Evolutionary conservation across 2,888 invertebrate genomes (phyloP).

Genomic region (Napeogenes sylphis): DNA sequence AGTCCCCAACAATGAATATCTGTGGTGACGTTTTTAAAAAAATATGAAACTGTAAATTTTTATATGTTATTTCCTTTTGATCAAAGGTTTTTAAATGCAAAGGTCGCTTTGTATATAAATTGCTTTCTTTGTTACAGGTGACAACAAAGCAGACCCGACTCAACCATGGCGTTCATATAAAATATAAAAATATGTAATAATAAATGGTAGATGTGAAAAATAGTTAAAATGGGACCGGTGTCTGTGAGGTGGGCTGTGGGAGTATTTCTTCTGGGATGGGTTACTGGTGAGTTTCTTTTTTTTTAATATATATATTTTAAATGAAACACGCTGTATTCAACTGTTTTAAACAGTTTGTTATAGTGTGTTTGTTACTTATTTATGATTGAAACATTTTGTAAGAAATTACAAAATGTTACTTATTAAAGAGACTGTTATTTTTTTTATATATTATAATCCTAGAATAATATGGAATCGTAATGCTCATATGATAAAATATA

Average conservation of each 20-base stretch:
- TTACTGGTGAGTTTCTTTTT: conserved; percentile 50
- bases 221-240: conserved; percentile 53
- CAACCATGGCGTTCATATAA: conserved; percentile 33
- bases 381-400: too few relatives aligned
- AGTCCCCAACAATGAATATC: too few relatives aligned
- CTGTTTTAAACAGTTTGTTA: too few relatives aligned
- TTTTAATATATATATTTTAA: neutral
- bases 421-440: too few relatives aligned
- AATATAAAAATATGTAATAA: conserved; percentile 31
- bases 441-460: too few relatives aligned
- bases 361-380: too few relatives aligned
- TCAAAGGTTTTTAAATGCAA: conserved; percentile 19
- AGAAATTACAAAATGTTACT: too few relatives aligned
- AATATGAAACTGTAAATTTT: conserved; percentile 6
- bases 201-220: conserved; percentile 26
- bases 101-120: conserved; percentile 34
- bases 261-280: conserved; percentile 54
- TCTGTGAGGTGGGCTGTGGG: conserved; percentile 42
- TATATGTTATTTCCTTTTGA: conserved; percentile 1
- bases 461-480: too few relatives aligned
- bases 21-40: neutral
- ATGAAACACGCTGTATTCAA: neutral
- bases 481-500: too few relatives aligned
- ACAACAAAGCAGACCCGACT: conserved; percentile 35
- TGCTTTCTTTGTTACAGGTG: conserved; percentile 60